Conservation (phyloP, 2,113 vertebrate genomes). For the Budorcas taxicolor region DNA sequence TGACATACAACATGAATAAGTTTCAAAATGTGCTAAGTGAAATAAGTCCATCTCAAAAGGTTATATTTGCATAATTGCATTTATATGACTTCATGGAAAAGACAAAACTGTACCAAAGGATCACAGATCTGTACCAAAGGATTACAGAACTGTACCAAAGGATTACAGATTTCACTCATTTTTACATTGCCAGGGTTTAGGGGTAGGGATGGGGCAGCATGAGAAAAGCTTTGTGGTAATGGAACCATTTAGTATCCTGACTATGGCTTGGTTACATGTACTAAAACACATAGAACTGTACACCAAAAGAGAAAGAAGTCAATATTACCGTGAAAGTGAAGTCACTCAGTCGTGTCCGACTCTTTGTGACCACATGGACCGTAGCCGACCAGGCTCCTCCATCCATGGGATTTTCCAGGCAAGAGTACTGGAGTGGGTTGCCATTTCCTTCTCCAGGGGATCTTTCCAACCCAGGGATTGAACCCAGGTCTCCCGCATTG, state of each 20-base stretch:
- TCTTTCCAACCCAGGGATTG: no score
- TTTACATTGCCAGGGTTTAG: background rate
- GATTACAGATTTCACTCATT: background rate
- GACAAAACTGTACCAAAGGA: background rate
- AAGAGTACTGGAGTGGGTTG: no score
- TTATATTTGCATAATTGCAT: background rate
- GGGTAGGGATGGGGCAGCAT: background rate
- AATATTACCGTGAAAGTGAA: background rate
- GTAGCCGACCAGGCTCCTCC: no score
- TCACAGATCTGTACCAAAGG: background rate
- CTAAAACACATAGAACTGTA: background rate
- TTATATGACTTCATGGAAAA: background rate
- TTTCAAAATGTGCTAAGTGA: background rate
- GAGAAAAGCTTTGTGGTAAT: background rate
- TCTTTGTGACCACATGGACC: no score
- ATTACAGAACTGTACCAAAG: background rate
- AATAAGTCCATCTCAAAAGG: background rate
- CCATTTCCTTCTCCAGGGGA: no score
- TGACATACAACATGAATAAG: background rate
- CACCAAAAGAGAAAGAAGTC: background rate
- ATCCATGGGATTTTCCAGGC: no score
- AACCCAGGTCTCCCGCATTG: no score
- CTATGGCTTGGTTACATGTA: background rate
- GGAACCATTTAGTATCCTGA: background rate
- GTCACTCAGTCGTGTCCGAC: fast-evolving